Evolutionary conservation across 2,113 vertebrate species (phyloP).

Genomic region (Cyanoderma ruficeps): DNA sequence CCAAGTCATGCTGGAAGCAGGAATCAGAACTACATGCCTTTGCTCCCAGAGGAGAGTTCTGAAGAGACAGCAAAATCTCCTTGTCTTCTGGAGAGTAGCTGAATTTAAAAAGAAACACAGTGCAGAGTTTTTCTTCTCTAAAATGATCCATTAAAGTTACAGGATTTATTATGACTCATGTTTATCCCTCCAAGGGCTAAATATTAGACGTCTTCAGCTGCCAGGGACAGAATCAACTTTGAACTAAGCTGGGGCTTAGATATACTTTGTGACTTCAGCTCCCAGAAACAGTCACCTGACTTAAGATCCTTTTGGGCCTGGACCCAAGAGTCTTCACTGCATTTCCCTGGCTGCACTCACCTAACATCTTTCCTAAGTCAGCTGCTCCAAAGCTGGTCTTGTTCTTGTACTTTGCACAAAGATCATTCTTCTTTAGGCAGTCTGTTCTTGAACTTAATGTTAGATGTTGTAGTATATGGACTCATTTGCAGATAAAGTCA

Average conservation of each 20-base stretch:
- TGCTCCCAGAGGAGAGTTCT: background rate
- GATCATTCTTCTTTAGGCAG: background rate
- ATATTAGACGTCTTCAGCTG: conserved; percentile 20
- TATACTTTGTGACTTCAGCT: background rate
- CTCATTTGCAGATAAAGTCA: conserved; percentile 21
- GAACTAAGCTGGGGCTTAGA: background rate
- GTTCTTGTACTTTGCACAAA: background rate
- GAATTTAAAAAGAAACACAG: background rate
- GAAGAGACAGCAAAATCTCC: background rate
- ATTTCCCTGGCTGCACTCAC: background rate
- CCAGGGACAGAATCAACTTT: background rate
- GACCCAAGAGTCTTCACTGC: background rate
- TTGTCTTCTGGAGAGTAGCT: background rate
- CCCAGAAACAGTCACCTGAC: background rate
- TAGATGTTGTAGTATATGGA: background rate
- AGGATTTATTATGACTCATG: conserved; percentile 19
- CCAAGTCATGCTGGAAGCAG: background rate
- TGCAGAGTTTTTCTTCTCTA: background rate
- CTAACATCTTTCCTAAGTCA: background rate
- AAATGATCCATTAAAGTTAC: conserved; percentile 12
- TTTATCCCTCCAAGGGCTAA: background rate
- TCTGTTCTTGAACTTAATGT: background rate
- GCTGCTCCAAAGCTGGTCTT: background rate
- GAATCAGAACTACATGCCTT: background rate
- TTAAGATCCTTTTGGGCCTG: background rate